Evolutionary conservation across 1,140 invertebrate genomes (phyloP).

Genomic region (Zaprionus kolodkinae): DNA sequence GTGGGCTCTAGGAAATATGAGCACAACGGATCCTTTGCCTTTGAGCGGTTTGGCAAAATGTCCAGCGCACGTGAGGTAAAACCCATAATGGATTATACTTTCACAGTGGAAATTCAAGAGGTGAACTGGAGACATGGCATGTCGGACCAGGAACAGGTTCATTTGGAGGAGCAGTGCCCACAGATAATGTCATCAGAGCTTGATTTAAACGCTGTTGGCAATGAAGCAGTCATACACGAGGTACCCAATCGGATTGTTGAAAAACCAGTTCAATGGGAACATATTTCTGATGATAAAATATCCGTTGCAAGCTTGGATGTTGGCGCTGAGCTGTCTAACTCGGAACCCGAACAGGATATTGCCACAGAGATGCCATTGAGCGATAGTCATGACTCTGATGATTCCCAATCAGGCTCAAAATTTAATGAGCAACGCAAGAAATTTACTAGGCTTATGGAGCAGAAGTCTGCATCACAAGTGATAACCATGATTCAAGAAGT

Average conservation of each 20-base stretch:
- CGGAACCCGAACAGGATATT: constrained; percentile 30
- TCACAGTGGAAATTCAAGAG: constrained; percentile 60
- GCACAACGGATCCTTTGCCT: constrained; percentile 49
- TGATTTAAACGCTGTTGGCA: constrained; percentile 8
- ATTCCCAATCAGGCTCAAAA: neutral
- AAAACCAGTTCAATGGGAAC: neutral
- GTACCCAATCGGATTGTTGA: constrained; percentile 25
- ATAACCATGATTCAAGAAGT: constrained; percentile 11
- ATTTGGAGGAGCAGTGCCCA: neutral
- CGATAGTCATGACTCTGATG: neutral
- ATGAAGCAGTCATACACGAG: constrained; percentile 38
- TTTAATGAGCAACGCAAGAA: constrained; percentile 33
- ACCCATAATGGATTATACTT: constrained; percentile 66
- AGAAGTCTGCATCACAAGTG: neutral
- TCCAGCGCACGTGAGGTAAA: constrained; percentile 54
- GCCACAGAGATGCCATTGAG: neutral
- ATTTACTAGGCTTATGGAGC: constrained; percentile 14
- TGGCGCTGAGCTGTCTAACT: constrained; percentile 47
- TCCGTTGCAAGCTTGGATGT: constrained; percentile 51
- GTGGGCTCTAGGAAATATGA: constrained; percentile 32
- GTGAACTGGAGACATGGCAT: constrained; percentile 34
- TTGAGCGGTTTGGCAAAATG: constrained; percentile 61
- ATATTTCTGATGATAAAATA: neutral
- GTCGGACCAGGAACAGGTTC: neutral
- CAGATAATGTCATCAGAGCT: neutral